Evolutionary conservation across 2,888 invertebrate genomes (phyloP), one percentile per base, ranked within the genome.

Genomic region (Apodemia hepburni): DNA sequence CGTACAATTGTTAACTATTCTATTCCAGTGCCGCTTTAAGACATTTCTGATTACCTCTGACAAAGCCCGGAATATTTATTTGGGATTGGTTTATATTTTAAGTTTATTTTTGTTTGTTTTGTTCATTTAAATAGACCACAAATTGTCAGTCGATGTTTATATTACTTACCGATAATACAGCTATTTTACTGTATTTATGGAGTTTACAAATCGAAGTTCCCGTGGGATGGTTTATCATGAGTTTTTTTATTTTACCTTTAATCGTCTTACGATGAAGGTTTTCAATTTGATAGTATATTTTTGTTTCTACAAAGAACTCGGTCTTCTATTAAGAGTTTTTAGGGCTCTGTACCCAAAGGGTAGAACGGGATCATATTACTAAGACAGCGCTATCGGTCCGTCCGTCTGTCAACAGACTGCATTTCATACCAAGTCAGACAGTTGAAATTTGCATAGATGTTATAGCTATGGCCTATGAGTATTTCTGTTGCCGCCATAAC

Each of bases 1-100:
- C 35, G 54, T 45, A 38, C 58, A 47, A 65, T 65, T 68, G 61
- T 57, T 61, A 60, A 58, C 33, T 38, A 45, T 59, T 60, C 27
- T n/a, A n/a, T 29, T 15, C 57, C 29, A 27, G 47, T 47, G 27
- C 57, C 2, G 57, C 27, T 29, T 29, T 12, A 47, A 60, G 18
- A 58, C 49, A 33, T 38, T 42, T 62, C 38, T 65, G 65, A 65
- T 65, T 60, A 58, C 38, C 49, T 61, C 57, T 27, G 29, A 57
- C 57, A 57, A 29, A 22, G 33, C 61, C 27, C 12, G 27, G 64
- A 61, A 59, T 64, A 60, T 63, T 63, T 60, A 59, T 61, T 60
- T 61, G 58, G 59, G 51, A 33, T 54, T 45, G 33, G 33, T n/a
- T 54, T 58, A 47, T 61, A 42, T 27, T 59, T 49, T 15, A 17